Conservation (phyloP, 2,797 vertebrate species). For the Antrozous pallidus region DNA sequence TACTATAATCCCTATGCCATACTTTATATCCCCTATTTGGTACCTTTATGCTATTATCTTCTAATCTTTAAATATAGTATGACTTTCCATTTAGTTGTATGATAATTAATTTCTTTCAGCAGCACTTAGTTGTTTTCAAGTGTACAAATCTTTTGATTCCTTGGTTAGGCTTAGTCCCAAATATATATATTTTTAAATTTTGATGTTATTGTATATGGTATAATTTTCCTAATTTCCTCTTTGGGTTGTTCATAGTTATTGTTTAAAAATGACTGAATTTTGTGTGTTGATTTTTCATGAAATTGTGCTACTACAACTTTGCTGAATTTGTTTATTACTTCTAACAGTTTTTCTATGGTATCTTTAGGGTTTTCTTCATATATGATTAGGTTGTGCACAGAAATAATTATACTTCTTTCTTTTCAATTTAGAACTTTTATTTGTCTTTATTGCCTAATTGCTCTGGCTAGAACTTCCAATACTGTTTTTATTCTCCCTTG, state of each 20-base stretch:
- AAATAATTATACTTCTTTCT: background rate
- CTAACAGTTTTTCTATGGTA: background rate
- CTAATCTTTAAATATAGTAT: background rate
- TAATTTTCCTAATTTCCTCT: background rate
- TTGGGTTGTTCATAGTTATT: background rate
- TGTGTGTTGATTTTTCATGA: background rate
- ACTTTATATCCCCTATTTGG: background rate
- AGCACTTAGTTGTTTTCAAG: background rate
- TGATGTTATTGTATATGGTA: background rate
- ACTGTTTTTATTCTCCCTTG: background rate
- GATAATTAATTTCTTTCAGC: background rate
- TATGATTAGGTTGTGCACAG: background rate
- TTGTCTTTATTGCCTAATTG: background rate
- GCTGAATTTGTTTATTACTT: background rate
- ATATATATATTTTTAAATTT: background rate
- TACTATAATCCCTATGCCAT: background rate
- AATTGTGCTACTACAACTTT: background rate
- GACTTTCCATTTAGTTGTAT: background rate
- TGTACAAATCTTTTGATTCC: background rate
- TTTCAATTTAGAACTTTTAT: background rate
- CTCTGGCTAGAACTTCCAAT: background rate
- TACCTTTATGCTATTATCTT: background rate
- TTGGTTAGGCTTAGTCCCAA: background rate
- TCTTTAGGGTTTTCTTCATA: background rate
- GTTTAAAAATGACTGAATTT: background rate